phyloP scores from a whole-genome alignment of 2,888 invertebrate species.

The Piscicola geometra region DNA sequence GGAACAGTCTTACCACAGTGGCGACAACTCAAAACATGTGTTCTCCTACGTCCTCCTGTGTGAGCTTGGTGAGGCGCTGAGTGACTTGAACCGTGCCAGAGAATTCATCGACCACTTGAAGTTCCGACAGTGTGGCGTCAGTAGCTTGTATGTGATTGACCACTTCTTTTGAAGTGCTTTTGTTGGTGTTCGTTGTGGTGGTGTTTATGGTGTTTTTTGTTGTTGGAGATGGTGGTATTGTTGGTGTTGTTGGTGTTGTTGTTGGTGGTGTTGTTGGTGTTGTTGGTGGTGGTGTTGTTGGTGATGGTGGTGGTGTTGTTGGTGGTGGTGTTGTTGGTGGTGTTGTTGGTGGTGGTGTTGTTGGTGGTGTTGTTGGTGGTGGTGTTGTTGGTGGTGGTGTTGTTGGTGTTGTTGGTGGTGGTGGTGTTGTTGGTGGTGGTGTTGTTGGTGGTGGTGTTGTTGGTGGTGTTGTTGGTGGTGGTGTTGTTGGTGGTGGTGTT shows the following conservation, averaged over 20 bases:
- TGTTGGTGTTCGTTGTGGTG: background rate
- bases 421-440: too few species aligned
- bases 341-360: background rate
- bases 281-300: background rate
- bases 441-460: too few species aligned
- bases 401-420: too few species aligned
- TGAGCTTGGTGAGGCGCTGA: constrained; percentile 48
- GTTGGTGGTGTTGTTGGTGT: background rate
- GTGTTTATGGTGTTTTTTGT: background rate
- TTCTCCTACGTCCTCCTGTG: constrained; percentile 48
- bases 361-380: background rate
- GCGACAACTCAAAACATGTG: background rate
- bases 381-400: too few species aligned
- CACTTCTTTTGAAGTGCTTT: constrained; percentile 37
- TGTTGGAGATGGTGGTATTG: background rate
- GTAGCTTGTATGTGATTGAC: constrained; percentile 47
- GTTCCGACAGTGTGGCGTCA: constrained; percentile 48
- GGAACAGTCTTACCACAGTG: constrained; percentile 9
- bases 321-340: background rate
- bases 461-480: too few species aligned
- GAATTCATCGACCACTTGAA: constrained; percentile 48
- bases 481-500: too few species aligned
- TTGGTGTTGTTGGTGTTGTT: background rate
- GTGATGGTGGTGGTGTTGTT: background rate
- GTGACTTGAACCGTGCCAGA: constrained; percentile 46